A percentile compares a stretch with the other conserved stretches of the same genome.
Evolutionary conservation across 2,113 vertebrate genomes (phyloP).

Genomic region (Ahaetulla prasina): DNA sequence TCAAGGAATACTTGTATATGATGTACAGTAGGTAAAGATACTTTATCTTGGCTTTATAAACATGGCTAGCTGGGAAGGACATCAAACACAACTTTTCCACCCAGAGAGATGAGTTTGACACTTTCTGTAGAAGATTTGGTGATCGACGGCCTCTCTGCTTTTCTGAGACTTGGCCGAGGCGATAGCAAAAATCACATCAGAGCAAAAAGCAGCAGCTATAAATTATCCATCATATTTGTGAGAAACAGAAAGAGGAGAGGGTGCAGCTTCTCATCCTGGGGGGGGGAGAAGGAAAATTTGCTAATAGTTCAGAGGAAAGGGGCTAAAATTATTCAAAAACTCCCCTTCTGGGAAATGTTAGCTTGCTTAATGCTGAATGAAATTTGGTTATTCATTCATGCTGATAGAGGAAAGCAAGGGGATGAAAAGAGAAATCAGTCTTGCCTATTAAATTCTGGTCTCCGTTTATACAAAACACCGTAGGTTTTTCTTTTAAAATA

Average conservation of each 20-base stretch:
- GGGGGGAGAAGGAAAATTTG: background rate
- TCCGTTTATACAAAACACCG: background rate
- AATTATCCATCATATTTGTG: background rate
- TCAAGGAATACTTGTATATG: background rate
- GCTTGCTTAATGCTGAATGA: background rate
- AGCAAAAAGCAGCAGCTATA: background rate
- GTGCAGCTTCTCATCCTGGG: background rate
- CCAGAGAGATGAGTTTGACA: background rate
- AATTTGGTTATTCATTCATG: background rate
- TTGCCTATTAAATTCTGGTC: background rate
- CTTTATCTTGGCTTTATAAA: background rate
- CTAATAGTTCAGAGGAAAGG: background rate
- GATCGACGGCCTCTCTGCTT: background rate
- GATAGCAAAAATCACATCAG: background rate
- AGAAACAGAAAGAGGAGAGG: background rate
- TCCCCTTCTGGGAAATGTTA: background rate
- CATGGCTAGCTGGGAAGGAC: background rate
- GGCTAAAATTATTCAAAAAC: background rate
- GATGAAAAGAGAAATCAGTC: background rate
- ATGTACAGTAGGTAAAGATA: background rate
- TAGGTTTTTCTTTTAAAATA: background rate
- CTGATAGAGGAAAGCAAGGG: background rate
- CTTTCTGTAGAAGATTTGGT: background rate
- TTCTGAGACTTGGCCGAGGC: background rate
- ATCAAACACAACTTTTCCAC: background rate